These are phyloP conservation scores for Melanchra persicariae DNA, from an alignment of 2,888 invertebrate species.

Conservation along the genomic window DNA sequence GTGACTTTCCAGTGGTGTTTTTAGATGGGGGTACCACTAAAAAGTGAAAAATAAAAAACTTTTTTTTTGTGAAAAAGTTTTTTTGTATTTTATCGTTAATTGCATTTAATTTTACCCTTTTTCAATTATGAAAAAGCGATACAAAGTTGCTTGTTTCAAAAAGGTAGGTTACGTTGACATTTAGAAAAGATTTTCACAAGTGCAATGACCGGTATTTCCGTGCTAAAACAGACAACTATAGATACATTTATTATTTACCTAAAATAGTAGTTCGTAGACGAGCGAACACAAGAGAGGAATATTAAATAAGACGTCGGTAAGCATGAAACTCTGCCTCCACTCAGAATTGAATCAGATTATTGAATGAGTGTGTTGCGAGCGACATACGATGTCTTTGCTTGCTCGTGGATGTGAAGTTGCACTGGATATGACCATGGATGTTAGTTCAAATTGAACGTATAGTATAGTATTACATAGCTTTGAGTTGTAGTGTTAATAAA, in stretches of 20 bases:
- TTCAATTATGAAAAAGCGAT: too few species aligned
- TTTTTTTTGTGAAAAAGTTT: too few species aligned
- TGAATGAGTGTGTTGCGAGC: conserved; percentile 83
- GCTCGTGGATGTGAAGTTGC: conserved; percentile 55
- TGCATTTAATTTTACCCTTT: too few species aligned
- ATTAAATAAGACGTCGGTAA: conserved; percentile 84
- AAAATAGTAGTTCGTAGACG: conserved; percentile 68
- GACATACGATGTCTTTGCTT: conserved; percentile 77
- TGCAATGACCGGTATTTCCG: too few species aligned
- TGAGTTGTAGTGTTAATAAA: not conserved
- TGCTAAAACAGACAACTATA: too few species aligned
- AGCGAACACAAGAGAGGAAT: conserved; percentile 78
- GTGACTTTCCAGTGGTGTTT: too few species aligned
- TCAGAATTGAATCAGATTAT: conserved; percentile 85
- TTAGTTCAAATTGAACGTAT: not conserved
- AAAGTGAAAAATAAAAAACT: too few species aligned
- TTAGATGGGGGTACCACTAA: too few species aligned
- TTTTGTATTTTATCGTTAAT: too few species aligned
- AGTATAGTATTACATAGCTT: not conserved
- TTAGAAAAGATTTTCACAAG: too few species aligned
- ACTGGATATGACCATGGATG: conserved; percentile 43
- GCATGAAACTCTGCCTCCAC: conserved; percentile 84
- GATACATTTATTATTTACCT: conserved; percentile 64
- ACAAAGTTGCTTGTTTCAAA: too few species aligned
- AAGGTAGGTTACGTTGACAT: too few species aligned